Evolutionary conservation across 1,140 invertebrate genomes (phyloP).

Genomic region (Diorhabda carinulata): DNA sequence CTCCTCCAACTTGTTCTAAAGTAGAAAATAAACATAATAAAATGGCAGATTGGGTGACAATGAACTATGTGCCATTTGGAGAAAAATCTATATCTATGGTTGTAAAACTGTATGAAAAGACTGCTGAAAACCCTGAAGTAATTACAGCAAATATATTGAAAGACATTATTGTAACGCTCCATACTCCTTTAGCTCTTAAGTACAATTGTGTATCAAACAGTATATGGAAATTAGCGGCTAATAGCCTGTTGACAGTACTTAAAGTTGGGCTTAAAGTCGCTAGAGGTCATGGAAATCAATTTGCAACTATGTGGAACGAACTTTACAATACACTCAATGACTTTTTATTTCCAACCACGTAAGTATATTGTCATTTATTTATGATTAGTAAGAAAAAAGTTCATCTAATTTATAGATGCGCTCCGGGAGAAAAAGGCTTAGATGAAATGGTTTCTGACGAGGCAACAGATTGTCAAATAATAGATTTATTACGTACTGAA

Average conservation of each 20-base stretch:
- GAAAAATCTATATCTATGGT: constrained; percentile 79
- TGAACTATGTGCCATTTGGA: constrained; percentile 86
- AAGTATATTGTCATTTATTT: constrained; percentile 26
- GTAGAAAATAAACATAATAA: constrained; percentile 52
- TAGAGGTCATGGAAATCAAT: constrained; percentile 67
- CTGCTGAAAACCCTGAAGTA: constrained; percentile 68
- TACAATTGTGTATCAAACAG: constrained; percentile 77
- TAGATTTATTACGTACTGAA: constrained; percentile 80
- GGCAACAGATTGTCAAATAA: constrained; percentile 80
- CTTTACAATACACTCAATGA: constrained; percentile 83
- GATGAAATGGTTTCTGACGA: constrained; percentile 83
- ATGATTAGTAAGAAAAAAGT: too few relatives aligned
- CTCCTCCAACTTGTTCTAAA: constrained; percentile 63
- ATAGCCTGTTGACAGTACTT: constrained; percentile 74
- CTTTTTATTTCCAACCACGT: constrained; percentile 83
- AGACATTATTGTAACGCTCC: constrained; percentile 71
- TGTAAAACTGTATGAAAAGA: constrained; percentile 77
- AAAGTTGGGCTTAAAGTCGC: constrained; percentile 84
- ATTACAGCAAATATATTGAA: constrained; percentile 73
- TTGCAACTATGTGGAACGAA: constrained; percentile 76
- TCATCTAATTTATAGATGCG: constrained; percentile 45
- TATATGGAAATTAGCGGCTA: constrained; percentile 84
- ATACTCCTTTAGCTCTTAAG: constrained; percentile 74
- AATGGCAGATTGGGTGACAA: constrained; percentile 69
- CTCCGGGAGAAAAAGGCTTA: constrained; percentile 63